Base-by-base conservation (phyloP, 2,113 vertebrate species). In the Cricetomys ansorgei region DNA sequence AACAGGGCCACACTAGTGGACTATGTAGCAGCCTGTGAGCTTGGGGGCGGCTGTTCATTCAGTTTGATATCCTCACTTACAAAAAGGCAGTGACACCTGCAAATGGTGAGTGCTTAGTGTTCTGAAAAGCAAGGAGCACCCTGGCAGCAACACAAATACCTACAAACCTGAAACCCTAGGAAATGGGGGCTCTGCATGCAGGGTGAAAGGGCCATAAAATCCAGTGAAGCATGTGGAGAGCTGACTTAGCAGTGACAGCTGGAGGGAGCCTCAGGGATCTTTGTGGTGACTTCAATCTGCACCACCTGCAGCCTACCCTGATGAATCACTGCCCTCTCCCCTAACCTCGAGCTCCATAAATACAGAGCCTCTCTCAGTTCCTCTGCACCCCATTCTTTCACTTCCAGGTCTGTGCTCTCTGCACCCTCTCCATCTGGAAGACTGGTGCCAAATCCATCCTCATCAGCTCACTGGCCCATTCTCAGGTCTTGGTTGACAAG, bases 361-460 rank as follows among this genome's bases (percentile, higher is more conserved):
- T 31, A 37, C 37, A 77, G 70, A 67, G 37, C 12, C 4, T 59
- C 43, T 97, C 85, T 96, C 75, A 85, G 84, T 95, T 96, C 91
- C 88, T 76, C 80, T 83, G 27, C 17, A 21, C 7, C 50, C 64
- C 8, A 3, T 21, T 84, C 48, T 92, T n/a, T 95, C 97, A 95
- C 93, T 96, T 96, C 94, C 73, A 25, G 53, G 90, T 96, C 86
- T 79, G n/a, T n/a, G n/a, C n/a, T n/a, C n/a, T n/a, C n/a, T n/a
- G n/a, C n/a, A n/a, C 45, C 77, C 45, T 88, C 76, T 19, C 50
- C 91, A 65, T 65, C 50, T 79, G 73, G 64, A 92, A 85, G 16
- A 67, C n/a, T 77, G 21, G 4, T 80, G 31, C 27, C 65, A 91
- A 65, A 76, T 27, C 48, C n/a, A 9, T 53, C 73, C 10, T 50